These are phyloP conservation scores for Lasioglossum zephyrum DNA, from an alignment of 2,888 invertebrate species.

Conservation along the genomic window DNA sequence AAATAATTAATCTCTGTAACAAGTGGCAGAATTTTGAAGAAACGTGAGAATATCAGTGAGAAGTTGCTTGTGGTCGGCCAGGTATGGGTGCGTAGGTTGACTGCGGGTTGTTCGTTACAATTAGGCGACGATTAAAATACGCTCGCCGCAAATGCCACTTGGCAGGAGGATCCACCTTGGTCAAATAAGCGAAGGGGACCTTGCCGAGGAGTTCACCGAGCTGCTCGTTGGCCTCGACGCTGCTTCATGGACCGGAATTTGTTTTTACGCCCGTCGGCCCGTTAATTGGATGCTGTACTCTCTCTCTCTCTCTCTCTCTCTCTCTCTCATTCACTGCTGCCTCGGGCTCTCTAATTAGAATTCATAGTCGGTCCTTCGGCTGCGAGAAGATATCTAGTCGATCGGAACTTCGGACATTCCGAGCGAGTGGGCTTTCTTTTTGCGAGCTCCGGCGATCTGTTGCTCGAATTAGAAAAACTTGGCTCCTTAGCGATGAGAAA, in stretches of 20 bases:
- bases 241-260: slow-evolving; percentile 1
- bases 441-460: neutral
- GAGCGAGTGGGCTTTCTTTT: neutral
- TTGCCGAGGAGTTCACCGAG: neutral
- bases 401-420: slow-evolving; percentile 2
- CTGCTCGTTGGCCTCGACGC: neutral
- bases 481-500: neutral
- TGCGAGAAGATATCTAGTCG: neutral
- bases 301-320: neutral
- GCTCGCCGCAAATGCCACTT: neutral
- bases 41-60: neutral
- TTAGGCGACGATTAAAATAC: slow-evolving; percentile 31
- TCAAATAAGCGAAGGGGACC: neutral
- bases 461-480: neutral
- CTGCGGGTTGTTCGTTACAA: slow-evolving; percentile 14
- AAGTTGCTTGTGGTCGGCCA: neutral
- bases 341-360: slow-evolving; percentile 1
- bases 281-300: slow-evolving; percentile 3
- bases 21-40: neutral
- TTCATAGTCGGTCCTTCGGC: slow-evolving; percentile 5
- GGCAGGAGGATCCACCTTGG: neutral
- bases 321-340: neutral
- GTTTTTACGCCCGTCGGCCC: neutral
- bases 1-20: neutral
- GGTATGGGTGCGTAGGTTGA: neutral